Percentiles rank a stretch among this genome's conserved stretches.
Conservation (phyloP, 2,888 invertebrate genomes). For the Synanthedon formicaeformis region DNA sequence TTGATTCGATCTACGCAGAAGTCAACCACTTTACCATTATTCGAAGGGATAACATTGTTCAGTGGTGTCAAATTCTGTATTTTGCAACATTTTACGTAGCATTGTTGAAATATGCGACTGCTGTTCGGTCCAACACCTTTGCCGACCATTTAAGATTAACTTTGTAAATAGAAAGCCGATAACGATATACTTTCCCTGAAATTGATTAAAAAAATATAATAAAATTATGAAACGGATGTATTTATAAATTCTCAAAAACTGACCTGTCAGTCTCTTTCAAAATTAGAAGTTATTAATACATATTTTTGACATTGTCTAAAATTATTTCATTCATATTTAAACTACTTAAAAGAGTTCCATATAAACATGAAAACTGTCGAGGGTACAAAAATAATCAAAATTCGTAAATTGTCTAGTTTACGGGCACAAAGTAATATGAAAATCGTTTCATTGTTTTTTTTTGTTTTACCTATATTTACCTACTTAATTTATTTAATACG, state of each 20-base stretch:
- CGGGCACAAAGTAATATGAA: too few relatives aligned
- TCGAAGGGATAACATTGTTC: slow-evolving; percentile 46
- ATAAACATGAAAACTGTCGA: too few relatives aligned
- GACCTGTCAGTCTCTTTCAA: slow-evolving; percentile 29
- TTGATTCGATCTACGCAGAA: slow-evolving; percentile 82
- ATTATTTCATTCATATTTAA: not conserved
- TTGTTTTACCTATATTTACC: too few relatives aligned
- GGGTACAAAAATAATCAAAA: too few relatives aligned
- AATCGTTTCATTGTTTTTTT: too few relatives aligned
- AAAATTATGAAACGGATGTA: slow-evolving; percentile 14
- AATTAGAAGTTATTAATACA: slow-evolving; percentile 27
- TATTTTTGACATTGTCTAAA: slow-evolving; percentile 7
- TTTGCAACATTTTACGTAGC: slow-evolving; percentile 64
- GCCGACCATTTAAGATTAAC: slow-evolving; percentile 40
- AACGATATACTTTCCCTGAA: not conserved
- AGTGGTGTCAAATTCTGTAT: slow-evolving; percentile 57
- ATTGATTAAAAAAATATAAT: slow-evolving; percentile 12
- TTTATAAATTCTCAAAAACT: slow-evolving; percentile 45
- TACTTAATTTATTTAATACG: too few relatives aligned
- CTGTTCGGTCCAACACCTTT: slow-evolving; percentile 48
- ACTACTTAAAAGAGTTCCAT: not conserved
- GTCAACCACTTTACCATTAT: slow-evolving; percentile 70
- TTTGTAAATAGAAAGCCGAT: not conserved
- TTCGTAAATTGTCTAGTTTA: too few relatives aligned
- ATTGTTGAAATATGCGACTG: slow-evolving; percentile 61